Conservation (phyloP, 1,140 invertebrate genomes). For the Sinonovacula constricta region DNA sequence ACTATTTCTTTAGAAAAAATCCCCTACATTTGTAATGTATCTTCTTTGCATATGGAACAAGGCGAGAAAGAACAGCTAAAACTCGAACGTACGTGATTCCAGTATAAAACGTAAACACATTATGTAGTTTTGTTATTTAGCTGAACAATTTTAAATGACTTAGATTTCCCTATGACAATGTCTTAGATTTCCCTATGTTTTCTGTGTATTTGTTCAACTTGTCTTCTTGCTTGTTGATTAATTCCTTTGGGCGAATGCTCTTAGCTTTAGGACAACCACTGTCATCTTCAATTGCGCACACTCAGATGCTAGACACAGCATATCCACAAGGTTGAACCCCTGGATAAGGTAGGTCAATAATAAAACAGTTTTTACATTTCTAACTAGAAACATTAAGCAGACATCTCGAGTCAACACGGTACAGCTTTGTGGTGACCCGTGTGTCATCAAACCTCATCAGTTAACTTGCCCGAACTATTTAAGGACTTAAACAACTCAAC, state of each 20-base stretch:
- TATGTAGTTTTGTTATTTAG: neutral
- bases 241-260: neutral
- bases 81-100: constrained; percentile 28
- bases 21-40: constrained; percentile 43
- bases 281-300: constrained; percentile 1
- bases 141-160: neutral
- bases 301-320: constrained; percentile 34
- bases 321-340: constrained; percentile 6
- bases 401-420: neutral
- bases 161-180: too few relatives aligned
- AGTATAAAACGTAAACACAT: constrained; percentile 26
- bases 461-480: neutral
- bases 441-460: neutral
- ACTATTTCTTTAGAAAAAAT: neutral
- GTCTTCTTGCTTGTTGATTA: neutral
- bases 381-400: neutral
- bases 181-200: neutral
- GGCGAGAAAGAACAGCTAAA: constrained; percentile 16
- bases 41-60: constrained; percentile 30
- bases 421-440: neutral
- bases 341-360: neutral
- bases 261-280: neutral
- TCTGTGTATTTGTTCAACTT: neutral
- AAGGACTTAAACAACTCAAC: neutral
- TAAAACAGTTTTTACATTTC: neutral